These are phyloP conservation scores for Pogonognathellus flavescens DNA, from an alignment of 1,140 invertebrate genomes.

Conservation along the genomic window DNA sequence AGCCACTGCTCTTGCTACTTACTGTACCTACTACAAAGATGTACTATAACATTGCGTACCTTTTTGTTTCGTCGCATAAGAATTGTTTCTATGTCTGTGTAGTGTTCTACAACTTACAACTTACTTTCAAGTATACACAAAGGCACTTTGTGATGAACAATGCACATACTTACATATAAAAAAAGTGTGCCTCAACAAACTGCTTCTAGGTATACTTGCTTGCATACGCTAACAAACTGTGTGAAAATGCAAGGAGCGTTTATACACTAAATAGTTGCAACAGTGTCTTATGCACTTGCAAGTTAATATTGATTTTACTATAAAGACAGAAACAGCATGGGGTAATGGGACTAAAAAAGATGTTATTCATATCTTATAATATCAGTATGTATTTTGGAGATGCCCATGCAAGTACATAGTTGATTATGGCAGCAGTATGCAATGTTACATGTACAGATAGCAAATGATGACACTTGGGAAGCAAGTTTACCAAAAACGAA, in stretches of 20 bases:
- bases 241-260: not conserved
- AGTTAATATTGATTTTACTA: not conserved
- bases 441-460: not conserved
- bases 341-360: not conserved
- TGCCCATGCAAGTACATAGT: not conserved
- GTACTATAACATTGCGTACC: too few species aligned
- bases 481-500: not conserved
- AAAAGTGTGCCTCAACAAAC: too few species aligned
- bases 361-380: not conserved
- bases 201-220: too few species aligned
- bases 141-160: too few species aligned
- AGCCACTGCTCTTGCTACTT: constrained; percentile 1
- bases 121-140: not conserved
- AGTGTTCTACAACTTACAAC: not conserved
- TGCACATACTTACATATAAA: too few species aligned
- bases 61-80: constrained; percentile 6
- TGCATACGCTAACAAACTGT: not conserved
- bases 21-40: too few species aligned
- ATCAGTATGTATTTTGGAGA: too few species aligned
- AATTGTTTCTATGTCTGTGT: constrained; percentile 2
- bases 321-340: not conserved
- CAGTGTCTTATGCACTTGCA: not conserved
- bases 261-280: not conserved
- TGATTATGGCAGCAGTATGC: not conserved
- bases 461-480: constrained; percentile 3